Evolutionary conservation across 2,113 vertebrate genomes (phyloP), one percentile per base, ranked within the genome.

Genomic region (Pluvialis apricaria): DNA sequence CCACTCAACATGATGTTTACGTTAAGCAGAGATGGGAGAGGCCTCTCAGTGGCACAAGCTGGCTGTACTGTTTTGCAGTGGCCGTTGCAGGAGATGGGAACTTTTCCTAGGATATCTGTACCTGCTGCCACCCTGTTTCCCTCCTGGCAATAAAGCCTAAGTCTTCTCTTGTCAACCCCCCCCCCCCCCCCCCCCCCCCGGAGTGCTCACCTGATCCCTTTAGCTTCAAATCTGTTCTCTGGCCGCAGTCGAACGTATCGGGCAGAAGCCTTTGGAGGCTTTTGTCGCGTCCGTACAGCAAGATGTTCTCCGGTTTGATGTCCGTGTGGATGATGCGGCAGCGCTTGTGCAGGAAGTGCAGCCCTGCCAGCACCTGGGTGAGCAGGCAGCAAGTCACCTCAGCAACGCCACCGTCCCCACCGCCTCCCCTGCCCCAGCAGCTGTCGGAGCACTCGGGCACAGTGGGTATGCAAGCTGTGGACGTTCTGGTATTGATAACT

Each of bases 271-370:
- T 89, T 32, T 95, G 93, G 57, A 97, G 94, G 72, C 68, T 96
- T 80, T 98, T 98, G 83, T 97, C 80, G 7, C 81, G 60, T 31
- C 97, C 65, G 1, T 92, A 95, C 51, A 99, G 94, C 94, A 99
- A 91, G 68, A 99, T 85, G 86, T 99, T 99, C 95, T 99, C 98
- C 0, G 98, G 99, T 77, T 99, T 99, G 92, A 99, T 98, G 96
- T 99, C 99, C 0, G 99, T 65, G n/a, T 99, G 99, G 96, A 99
- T 99, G 82, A 99, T 99, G 80, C 97, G 97, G 96, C 99, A 99
- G 91, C 96, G 82, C 80, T 91, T 62, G 97, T 99, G 99, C 70
- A 99, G 98, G 94, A 98, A 99, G 47, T 98, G 98, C 92, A 99
- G 96, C 45, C 99, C 98, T 82, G 98, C 97, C 44, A 99, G 98